Base-by-base conservation (phyloP, 2,113 vertebrate species). In the Cepphus grylle region DNA sequence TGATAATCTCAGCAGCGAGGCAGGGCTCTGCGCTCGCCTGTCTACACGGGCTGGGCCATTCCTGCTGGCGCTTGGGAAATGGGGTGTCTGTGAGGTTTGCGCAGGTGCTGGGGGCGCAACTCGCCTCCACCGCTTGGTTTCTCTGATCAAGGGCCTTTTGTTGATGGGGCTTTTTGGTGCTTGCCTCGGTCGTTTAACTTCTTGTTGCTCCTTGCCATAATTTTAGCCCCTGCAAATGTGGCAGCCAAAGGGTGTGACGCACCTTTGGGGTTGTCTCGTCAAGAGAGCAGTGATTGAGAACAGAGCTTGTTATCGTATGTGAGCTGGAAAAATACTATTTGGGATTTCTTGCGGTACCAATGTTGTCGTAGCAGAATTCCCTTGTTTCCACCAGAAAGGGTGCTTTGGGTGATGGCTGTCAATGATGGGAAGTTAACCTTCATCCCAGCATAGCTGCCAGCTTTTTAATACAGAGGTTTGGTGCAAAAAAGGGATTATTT, bases 271-370 rank as follows among this genome's bases (percentile, higher is more conserved):
- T 6, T 66, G 25, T 73, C 40, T 22, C 59, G 45, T 23, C 34
- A 1, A 27, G 63, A 5, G 0, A 27, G 27, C 53, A 36, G n/a
- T 1, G 50, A 7, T 5, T 3, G 21, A 71, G 59, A n/a, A 0
- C 4, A 4, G n/a, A 22, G 12, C 55, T n/a, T 61, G 40, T n/a
- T 19, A 3, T 25, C 6, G 30, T n/a, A 6, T 1, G 4, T 1
- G 25, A 80, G 50, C n/a, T 89, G 69, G 26, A 25, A 42, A 43
- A 52, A 15, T 4, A 6, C 20, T 58, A 15, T 1, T 49, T 59
- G 79, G 9, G 22, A 12, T 74, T 65, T 29, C 43, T 30, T 3
- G 70, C 16, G 12, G 73, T 3, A 5, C 45, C 26, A 23, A 50
- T 0, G 9, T 50, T 15, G n/a, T 15, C 26, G 89, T 20, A 58